Conservation (phyloP, 64 coral and sea anemone species). For the Montipora capricornis region DNA sequence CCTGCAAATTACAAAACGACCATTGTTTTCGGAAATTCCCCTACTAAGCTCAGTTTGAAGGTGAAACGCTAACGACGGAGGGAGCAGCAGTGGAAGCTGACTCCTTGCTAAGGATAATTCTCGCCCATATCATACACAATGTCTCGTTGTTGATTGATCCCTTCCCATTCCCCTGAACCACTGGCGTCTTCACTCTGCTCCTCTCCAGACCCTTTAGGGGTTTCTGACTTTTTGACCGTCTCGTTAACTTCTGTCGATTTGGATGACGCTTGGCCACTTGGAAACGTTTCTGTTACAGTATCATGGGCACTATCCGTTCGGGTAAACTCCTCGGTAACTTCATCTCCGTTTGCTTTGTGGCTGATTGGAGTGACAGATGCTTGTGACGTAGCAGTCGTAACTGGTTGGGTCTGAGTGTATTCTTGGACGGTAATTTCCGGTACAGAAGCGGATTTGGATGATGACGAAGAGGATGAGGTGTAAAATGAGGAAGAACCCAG, state of each 20-base stretch:
- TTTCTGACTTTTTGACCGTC: conserved; percentile 61
- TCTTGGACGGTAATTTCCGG: conserved; percentile 29
- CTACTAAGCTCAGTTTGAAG: too few species aligned
- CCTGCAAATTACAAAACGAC: too few species aligned
- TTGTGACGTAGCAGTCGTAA: conserved; percentile 32
- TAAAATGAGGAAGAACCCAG: conserved; percentile 16
- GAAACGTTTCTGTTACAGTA: conserved; percentile 28
- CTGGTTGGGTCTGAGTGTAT: not conserved
- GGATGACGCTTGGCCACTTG: conserved; percentile 5
- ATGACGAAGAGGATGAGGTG: conserved; percentile 8
- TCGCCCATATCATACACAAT: not conserved
- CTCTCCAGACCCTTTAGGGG: not conserved
- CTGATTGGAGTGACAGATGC: conserved; percentile 32
- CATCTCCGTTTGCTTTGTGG: not conserved
- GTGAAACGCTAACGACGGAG: too few species aligned
- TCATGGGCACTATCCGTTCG: not conserved
- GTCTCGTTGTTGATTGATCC: conserved; percentile 2
- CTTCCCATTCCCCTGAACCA: conserved; percentile 24
- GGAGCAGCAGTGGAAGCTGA: not conserved
- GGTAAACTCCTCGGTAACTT: conserved; percentile 27
- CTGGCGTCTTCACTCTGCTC: conserved; percentile 1
- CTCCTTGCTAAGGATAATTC: not conserved
- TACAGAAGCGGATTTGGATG: conserved; percentile 1
- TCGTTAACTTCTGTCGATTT: conserved; percentile 17
- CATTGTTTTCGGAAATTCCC: too few species aligned